These are phyloP conservation scores for Watersipora subatra DNA, from an alignment of 1,140 invertebrate genomes.

Conservation along the genomic window DNA sequence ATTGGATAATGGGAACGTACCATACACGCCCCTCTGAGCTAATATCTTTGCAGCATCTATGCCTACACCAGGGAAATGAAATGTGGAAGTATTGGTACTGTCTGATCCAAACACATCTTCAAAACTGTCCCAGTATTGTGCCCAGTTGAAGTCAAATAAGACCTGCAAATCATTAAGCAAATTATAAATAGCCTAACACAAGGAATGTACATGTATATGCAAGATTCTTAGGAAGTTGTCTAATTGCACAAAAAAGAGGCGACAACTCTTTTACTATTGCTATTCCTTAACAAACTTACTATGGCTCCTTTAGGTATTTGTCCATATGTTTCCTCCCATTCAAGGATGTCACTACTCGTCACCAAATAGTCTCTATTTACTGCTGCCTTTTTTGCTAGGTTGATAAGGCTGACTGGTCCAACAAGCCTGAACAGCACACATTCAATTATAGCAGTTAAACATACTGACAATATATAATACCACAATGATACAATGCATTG, in stretches of 20 bases:
- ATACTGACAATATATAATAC: too few species aligned
- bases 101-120: not conserved
- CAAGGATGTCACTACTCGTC: not conserved
- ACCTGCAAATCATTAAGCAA: too few species aligned
- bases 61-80: not conserved
- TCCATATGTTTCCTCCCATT: not conserved
- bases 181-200: too few species aligned
- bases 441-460: not conserved
- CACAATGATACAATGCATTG: too few species aligned
- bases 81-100: not conserved
- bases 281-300: too few species aligned
- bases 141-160: not conserved
- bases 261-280: too few species aligned
- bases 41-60: not conserved
- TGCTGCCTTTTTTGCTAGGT: not conserved
- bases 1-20: too few species aligned
- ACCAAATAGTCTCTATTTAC: not conserved
- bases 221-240: too few species aligned
- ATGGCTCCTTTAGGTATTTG: not conserved
- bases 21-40: not conserved
- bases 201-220: too few species aligned
- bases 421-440: not conserved
- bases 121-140: not conserved
- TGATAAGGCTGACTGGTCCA: not conserved
- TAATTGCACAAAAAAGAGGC: too few species aligned